Evolutionary conservation across 2,797 vertebrate genomes (phyloP).

Genomic region (Ctenochaetus hawaiiensis): DNA sequence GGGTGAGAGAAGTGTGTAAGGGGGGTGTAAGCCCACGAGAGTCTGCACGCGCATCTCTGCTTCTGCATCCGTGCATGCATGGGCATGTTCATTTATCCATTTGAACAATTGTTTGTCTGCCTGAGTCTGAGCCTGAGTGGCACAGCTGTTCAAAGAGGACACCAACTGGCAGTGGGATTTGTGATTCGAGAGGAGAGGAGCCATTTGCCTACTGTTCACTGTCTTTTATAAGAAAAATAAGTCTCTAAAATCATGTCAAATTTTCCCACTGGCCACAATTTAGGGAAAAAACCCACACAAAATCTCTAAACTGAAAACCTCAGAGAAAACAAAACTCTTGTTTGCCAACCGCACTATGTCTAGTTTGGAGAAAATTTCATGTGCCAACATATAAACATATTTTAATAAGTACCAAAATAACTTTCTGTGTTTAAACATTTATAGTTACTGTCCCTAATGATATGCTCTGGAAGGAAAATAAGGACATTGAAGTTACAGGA

Average conservation of each 20-base stretch:
- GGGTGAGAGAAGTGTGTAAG: constrained; percentile 9
- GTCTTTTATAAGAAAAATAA: constrained; percentile 30
- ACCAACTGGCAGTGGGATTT: constrained; percentile 69
- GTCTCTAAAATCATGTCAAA: constrained; percentile 31
- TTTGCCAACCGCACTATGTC: background rate
- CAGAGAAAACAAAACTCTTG: background rate
- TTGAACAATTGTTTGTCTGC: constrained; percentile 66
- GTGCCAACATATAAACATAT: background rate
- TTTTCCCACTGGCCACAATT: background rate
- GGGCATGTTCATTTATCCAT: constrained; percentile 57
- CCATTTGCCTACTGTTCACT: constrained; percentile 29
- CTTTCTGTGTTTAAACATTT: background rate
- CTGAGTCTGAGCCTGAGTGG: constrained; percentile 52
- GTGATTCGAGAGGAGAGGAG: constrained; percentile 44
- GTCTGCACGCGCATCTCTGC: constrained; percentile 39
- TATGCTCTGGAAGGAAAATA: background rate
- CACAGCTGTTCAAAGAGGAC: constrained; percentile 75
- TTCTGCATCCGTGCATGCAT: constrained; percentile 46
- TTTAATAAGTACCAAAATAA: background rate
- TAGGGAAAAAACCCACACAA: background rate
- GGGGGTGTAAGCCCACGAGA: background rate
- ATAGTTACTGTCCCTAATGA: background rate
- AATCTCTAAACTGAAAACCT: background rate
- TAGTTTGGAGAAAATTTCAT: background rate
- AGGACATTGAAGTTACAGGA: background rate